A percentile compares a stretch with the other conserved stretches of the same genome.
Evolutionary conservation across 2,888 invertebrate genomes (phyloP).

Genomic region (Sympetrum striolatum): DNA sequence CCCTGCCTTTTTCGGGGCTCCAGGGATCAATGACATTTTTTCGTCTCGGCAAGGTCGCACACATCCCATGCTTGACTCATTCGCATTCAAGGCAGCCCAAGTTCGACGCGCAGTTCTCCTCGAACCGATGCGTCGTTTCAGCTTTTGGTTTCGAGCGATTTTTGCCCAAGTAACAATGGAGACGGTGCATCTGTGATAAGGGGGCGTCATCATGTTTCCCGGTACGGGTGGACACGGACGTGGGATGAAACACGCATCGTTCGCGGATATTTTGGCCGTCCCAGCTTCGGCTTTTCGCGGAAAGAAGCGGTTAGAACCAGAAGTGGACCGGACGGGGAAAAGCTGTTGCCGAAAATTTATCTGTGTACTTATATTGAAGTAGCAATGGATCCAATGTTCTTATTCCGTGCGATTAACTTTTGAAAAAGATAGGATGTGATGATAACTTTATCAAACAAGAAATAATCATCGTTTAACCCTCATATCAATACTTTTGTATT

Average conservation of each 20-base stretch:
- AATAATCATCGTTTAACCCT: no score
- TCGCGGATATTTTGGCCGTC: background rate
- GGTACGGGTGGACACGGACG: background rate
- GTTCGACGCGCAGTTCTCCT: background rate
- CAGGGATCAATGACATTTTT: slow-evolving; percentile 20
- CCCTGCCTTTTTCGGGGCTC: no score
- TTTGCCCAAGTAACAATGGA: background rate
- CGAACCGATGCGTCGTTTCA: background rate
- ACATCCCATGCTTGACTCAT: background rate
- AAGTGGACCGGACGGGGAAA: no score
- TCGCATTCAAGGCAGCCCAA: background rate
- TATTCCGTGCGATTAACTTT: no score
- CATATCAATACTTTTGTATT: no score
- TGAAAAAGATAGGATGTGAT: no score
- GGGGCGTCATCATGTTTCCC: background rate
- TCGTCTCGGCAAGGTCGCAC: slow-evolving; percentile 8
- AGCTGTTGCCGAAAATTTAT: no score
- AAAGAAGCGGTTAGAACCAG: no score
- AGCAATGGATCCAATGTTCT: no score
- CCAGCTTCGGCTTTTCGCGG: background rate
- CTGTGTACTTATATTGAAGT: no score
- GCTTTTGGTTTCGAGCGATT: background rate
- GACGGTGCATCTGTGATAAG: background rate
- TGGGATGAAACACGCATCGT: background rate
- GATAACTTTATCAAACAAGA: no score